Conservation (phyloP, 2,113 vertebrate species). For the Garra rufa region DNA sequence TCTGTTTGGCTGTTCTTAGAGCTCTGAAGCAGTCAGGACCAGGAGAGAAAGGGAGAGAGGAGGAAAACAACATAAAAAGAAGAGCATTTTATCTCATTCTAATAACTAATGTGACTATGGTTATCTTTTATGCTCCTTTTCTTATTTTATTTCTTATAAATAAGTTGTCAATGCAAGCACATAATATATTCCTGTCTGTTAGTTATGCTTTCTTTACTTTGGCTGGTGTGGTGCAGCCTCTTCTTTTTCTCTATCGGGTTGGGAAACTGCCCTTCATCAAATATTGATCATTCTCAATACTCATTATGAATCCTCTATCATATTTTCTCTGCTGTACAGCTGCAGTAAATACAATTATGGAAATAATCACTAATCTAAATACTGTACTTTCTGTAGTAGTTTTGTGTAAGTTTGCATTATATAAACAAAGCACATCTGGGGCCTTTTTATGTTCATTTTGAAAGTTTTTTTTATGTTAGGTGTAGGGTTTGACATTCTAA, state of each 20-base stretch:
- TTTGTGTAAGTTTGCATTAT: too few relatives aligned
- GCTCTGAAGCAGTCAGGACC: constrained; percentile 40
- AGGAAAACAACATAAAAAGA: constrained; percentile 23
- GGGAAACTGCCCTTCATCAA: neutral
- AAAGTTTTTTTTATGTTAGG: too few relatives aligned
- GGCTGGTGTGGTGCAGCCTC: constrained; percentile 10
- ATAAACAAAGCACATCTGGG: too few relatives aligned
- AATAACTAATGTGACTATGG: constrained; percentile 7
- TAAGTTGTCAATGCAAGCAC: neutral
- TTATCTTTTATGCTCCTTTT: constrained; percentile 7
- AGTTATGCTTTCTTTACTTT: neutral
- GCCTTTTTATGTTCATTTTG: too few relatives aligned
- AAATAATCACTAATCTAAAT: too few relatives aligned
- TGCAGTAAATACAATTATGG: too few relatives aligned
- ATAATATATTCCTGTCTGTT: neutral
- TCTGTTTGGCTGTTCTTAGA: neutral
- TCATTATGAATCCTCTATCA: neutral
- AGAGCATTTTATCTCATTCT: constrained; percentile 30
- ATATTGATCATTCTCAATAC: neutral
- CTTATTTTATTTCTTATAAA: neutral
- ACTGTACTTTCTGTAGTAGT: too few relatives aligned
- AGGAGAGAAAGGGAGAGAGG: neutral
- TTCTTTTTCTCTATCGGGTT: constrained; percentile 26
- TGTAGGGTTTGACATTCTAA: too few relatives aligned
- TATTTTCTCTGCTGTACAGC: neutral